These are phyloP conservation scores for Pseudorectes ferrugineus DNA, from an alignment of 2,113 vertebrate species.

Conservation along the genomic window DNA sequence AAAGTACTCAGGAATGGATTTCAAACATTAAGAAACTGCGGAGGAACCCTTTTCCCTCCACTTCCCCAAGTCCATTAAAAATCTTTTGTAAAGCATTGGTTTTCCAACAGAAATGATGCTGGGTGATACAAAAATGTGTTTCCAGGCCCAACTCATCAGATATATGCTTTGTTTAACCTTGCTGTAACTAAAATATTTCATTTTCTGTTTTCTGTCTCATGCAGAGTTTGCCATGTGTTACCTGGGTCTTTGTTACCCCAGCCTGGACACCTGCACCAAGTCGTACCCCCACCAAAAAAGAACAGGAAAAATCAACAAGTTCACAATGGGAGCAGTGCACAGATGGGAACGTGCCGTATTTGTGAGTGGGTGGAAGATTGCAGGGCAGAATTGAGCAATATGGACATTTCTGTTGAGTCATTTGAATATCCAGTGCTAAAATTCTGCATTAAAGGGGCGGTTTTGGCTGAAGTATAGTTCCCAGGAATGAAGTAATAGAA, in stretches of 20 bases:
- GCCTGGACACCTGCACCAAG: not conserved
- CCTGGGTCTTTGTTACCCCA: not conserved
- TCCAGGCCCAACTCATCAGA: not conserved
- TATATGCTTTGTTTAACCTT: not conserved
- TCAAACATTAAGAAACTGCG: not conserved
- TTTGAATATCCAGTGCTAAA: not conserved
- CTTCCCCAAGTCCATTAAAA: not conserved
- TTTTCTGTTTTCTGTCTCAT: not conserved
- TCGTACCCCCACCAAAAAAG: not conserved
- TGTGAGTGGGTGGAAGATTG: not conserved
- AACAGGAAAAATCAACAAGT: not conserved
- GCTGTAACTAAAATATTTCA: not conserved
- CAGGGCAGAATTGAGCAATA: not conserved
- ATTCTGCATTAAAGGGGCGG: not conserved
- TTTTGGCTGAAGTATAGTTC: not conserved
- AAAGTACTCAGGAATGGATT: conserved; percentile 24
- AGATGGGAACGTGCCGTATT: not conserved
- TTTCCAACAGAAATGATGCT: not conserved
- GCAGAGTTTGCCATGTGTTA: not conserved
- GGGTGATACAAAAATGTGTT: not conserved
- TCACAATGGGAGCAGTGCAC: not conserved
- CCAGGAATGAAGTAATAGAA: not conserved
- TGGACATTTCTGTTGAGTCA: not conserved
- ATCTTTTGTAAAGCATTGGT: not conserved
- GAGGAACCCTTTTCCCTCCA: not conserved